Evolutionary conservation across 2,797 vertebrate species (phyloP).

Genomic region (Hephaestus fuliginosus): DNA sequence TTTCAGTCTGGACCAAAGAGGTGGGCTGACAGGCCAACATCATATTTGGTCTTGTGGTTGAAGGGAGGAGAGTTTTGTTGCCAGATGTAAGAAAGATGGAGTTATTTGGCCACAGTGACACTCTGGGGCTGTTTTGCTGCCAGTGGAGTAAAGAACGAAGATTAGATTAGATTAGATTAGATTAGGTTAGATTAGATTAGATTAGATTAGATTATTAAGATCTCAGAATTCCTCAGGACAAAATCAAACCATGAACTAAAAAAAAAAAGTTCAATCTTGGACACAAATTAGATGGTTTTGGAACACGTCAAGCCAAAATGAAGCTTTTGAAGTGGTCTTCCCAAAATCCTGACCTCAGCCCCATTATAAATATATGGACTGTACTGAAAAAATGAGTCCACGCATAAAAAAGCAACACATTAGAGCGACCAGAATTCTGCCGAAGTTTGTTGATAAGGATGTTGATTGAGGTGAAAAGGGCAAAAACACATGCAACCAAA

Average conservation of each 20-base stretch:
- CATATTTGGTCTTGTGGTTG: neutral
- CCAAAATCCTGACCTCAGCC: constrained; percentile 11
- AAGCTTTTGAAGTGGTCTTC: neutral
- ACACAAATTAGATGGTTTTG: neutral
- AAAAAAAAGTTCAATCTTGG: neutral
- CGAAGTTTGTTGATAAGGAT: neutral
- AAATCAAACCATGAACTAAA: neutral
- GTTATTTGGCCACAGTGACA: neutral
- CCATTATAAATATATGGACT: neutral
- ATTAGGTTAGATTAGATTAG: no score
- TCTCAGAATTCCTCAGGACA: neutral
- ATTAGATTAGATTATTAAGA: no score
- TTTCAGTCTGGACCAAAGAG: neutral
- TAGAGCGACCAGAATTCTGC: neutral
- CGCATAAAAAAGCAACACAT: constrained; percentile 1
- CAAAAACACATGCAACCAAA: neutral
- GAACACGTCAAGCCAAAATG: neutral
- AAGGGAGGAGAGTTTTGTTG: neutral
- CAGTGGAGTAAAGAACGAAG: no score
- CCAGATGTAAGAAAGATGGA: neutral
- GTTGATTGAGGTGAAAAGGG: neutral
- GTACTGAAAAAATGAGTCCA: neutral
- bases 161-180: no score
- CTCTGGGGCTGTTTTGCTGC: no score
- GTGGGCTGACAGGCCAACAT: no score